Percentiles rank a stretch among this genome's conserved stretches.
Evolutionary conservation across 2,797 vertebrate species (phyloP).

Genomic region (Meda fulgida): DNA sequence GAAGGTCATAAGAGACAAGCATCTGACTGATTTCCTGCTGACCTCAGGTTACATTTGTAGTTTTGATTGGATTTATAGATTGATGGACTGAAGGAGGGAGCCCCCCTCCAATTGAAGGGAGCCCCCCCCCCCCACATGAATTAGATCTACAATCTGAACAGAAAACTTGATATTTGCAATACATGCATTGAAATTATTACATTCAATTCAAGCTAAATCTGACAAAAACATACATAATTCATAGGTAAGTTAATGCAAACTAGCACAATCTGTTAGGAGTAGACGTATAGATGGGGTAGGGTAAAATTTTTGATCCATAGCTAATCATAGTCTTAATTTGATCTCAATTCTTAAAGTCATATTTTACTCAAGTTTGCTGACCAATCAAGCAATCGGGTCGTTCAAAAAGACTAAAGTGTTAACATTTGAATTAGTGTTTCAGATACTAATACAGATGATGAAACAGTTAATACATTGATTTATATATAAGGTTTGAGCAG

Average conservation of each 20-base stretch:
- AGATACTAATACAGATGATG: neutral
- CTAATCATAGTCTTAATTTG: neutral
- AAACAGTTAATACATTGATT: neutral
- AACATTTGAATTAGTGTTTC: neutral
- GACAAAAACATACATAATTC: neutral
- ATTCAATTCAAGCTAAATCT: neutral
- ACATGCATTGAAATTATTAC: neutral
- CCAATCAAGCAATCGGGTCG: neutral
- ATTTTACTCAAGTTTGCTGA: neutral
- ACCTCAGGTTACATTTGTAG: constrained; percentile 24
- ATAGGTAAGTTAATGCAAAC: neutral
- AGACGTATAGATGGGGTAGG: neutral
- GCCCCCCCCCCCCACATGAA: too few relatives aligned
- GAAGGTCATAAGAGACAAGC: constrained; percentile 14
- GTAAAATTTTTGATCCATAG: too few relatives aligned
- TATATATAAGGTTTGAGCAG: neutral
- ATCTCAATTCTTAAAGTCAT: neutral
- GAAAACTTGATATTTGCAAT: neutral
- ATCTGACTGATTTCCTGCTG: constrained; percentile 16
- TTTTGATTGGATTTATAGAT: constrained; percentile 21
- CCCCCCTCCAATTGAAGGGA: too few relatives aligned
- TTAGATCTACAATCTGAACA: neutral
- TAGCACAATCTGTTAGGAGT: neutral
- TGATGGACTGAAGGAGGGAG: neutral
- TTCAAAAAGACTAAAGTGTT: neutral